Evolutionary conservation across 2,113 vertebrate species (phyloP).

Genomic region (Protobothrops mucrosquamatus): DNA sequence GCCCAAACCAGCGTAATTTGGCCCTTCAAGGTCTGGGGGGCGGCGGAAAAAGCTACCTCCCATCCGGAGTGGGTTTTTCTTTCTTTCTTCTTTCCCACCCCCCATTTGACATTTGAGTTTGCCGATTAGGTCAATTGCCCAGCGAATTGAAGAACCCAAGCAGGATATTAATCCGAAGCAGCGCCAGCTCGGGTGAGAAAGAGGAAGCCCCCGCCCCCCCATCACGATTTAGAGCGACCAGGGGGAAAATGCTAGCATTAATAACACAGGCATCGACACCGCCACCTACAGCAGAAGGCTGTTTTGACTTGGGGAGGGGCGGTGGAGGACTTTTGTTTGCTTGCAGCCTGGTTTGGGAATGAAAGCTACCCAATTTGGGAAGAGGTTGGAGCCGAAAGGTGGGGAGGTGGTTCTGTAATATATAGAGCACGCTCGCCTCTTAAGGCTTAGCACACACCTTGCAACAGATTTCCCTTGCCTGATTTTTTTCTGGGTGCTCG

Average conservation of each 20-base stretch:
- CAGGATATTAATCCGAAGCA: not conserved
- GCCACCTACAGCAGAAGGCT: not conserved
- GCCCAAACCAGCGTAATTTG: not conserved
- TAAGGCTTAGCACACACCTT: not conserved
- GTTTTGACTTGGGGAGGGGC: not conserved
- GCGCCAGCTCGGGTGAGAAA: not conserved
- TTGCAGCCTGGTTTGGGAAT: not conserved
- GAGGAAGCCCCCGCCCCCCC: not conserved
- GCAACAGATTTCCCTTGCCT: not conserved
- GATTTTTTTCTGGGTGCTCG: not conserved
- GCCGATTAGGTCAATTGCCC: not conserved
- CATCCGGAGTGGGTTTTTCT: not conserved
- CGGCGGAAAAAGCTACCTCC: not conserved
- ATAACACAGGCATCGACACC: not conserved
- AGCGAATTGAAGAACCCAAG: not conserved
- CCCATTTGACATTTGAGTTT: conserved; percentile 20
- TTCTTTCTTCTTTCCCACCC: not conserved
- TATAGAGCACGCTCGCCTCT: not conserved
- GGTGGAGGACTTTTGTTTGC: not conserved
- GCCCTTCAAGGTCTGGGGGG: not conserved
- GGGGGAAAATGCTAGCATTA: not conserved
- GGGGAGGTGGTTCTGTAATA: not conserved
- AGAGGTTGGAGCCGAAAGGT: not conserved
- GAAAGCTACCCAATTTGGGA: not conserved
- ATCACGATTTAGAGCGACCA: not conserved